A percentile compares a stretch with the other conserved stretches of the same genome.
phyloP scores from a whole-genome alignment of 2,888 invertebrate genomes.

The Cerastis rubricosa region DNA sequence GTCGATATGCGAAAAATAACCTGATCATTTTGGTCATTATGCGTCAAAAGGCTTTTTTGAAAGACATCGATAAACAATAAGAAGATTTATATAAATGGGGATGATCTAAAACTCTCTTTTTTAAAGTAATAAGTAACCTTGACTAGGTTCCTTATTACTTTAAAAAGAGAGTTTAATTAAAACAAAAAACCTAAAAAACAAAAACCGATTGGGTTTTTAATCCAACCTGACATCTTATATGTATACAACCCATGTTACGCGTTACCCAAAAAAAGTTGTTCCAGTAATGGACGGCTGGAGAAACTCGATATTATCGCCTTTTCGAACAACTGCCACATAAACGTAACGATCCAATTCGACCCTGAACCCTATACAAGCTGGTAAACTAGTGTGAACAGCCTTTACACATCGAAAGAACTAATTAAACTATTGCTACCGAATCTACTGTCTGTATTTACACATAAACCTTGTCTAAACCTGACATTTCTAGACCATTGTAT shows the following conservation, averaged over 20 bases:
- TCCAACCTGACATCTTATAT: not conserved
- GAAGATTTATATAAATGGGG: not conserved
- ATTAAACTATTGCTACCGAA: not conserved
- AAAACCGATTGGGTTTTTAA: not conserved
- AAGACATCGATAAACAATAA: not conserved
- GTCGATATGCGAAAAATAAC: too few relatives aligned
- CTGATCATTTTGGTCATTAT: too few relatives aligned
- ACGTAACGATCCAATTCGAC: constrained; percentile 25
- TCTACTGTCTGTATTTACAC: not conserved
- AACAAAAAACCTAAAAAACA: not conserved
- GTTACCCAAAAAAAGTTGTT: constrained; percentile 10
- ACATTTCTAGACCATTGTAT: constrained; percentile 25
- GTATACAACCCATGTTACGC: not conserved
- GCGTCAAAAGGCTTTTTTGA: too few relatives aligned
- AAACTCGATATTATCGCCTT: constrained; percentile 19
- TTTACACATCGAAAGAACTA: not conserved
- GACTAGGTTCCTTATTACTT: too few relatives aligned
- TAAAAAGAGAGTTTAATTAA: too few relatives aligned
- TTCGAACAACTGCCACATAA: constrained; percentile 30
- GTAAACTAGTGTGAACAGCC: constrained; percentile 5
- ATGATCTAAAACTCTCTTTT: not conserved
- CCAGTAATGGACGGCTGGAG: constrained; percentile 1
- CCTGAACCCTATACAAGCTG: constrained; percentile 13
- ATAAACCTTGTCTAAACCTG: constrained; percentile 10
- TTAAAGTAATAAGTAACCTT: not conserved